Base-by-base conservation (phyloP, 1,140 invertebrate genomes). In the Bombyx mandarina region DNA sequence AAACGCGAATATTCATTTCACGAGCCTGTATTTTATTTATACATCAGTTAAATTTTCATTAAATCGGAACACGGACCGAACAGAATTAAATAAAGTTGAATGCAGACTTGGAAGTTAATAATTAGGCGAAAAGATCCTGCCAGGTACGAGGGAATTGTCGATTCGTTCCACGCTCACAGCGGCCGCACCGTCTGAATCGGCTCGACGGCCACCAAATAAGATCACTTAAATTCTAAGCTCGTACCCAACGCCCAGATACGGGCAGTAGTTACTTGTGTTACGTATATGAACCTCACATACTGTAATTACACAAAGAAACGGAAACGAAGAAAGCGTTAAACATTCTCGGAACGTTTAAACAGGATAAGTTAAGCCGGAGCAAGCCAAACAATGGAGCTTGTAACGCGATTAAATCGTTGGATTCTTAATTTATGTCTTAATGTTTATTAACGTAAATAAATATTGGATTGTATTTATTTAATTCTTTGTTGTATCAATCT, bases 271-370 rank as follows among this genome's bases (percentile, higher is more conserved):
- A 77, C 68, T 66, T 63, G 61, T 69, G 63, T 67, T 71, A 67
- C 70, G 61, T 72, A 71, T 73, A 68, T 75, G 68, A 66, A 72
- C 61, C 61, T 59, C 59, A 56, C 64, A 63, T 59, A 72, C 54
- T 53, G 72, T 74, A 77, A 77, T 77, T 77, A 77, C 70, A 75
- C 74, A 77, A 75, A 73, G 70, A 70, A 77, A 71, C 60, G 60
- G 65, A 67, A 69, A 60, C 68, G 64, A 73, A 62, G 63, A 65
- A 66, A 58, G 64, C 57, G 68, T 77, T 70, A 66, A 73, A 64
- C 70, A 70, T 69, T 59, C 26, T 35, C 4, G 26, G 26, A 35
- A 35, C 26, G 26, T 35, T 35, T 35, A 35, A 35, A 35, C 26
- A 35, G 4, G 26, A 35, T 35, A 35, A 35, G 26, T 35, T 35